These are phyloP conservation scores for Monodelphis domestica DNA, from an alignment of 2,797 vertebrate species.

Conservation along the genomic window DNA sequence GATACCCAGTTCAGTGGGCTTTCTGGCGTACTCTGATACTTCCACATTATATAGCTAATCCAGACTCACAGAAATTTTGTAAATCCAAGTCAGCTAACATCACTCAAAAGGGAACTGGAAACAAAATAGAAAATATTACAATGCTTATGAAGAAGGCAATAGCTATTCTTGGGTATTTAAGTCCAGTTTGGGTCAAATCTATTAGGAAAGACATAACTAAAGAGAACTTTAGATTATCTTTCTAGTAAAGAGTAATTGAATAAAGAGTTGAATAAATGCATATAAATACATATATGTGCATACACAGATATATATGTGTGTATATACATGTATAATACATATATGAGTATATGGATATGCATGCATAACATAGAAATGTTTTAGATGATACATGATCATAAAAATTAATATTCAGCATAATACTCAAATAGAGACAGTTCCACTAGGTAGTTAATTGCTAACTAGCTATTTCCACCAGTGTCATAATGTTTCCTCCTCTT, in stretches of 20 bases:
- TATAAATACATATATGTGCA: too few relatives aligned
- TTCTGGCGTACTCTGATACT: neutral
- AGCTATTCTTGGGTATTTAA: neutral
- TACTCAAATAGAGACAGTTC: neutral
- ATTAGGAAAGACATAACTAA: neutral
- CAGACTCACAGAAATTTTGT: neutral
- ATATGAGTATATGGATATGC: neutral
- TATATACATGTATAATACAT: neutral
- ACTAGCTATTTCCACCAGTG: neutral
- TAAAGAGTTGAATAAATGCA: too few relatives aligned
- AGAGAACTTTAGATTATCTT: neutral
- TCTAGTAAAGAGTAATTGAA: neutral
- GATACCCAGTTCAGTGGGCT: neutral
- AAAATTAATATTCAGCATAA: neutral
- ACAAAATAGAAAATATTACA: neutral
- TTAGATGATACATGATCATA: neutral
- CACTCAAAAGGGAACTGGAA: neutral
- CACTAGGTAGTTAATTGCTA: neutral
- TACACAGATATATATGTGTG: neutral
- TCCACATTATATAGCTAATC: neutral
- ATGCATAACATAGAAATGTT: neutral
- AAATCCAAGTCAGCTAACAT: neutral
- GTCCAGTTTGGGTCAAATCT: neutral
- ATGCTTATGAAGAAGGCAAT: neutral
- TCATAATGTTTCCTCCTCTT: neutral